phyloP scores from a whole-genome alignment of 1,140 invertebrate genomes.

The Drosophila pandora region DNA sequence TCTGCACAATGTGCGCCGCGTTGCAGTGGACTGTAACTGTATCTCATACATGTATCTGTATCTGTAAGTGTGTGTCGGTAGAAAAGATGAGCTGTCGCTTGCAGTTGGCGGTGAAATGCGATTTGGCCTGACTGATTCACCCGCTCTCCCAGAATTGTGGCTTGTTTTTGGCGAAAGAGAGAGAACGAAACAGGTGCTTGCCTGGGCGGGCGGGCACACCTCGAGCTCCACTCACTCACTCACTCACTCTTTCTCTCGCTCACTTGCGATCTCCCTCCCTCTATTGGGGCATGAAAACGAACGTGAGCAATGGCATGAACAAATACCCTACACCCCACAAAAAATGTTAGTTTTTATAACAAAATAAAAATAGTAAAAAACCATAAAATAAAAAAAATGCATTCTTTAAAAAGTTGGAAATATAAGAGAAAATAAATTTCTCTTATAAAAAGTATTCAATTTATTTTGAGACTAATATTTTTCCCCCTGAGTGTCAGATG shows the following conservation, averaged over 20 bases:
- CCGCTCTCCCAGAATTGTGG: constrained; percentile 8
- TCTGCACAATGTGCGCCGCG: neutral
- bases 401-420: no score
- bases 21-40: neutral
- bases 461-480: constrained; percentile 4
- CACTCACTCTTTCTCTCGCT: no score
- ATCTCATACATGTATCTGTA: neutral
- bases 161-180: neutral
- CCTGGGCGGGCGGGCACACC: constrained; percentile 3
- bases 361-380: no score
- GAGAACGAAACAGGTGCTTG: constrained; percentile 12
- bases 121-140: constrained; percentile 5
- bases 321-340: neutral
- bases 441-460: no score
- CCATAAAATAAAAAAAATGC: no score
- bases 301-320: constrained; percentile 7
- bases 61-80: constrained; percentile 3
- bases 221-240: neutral
- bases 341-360: no score
- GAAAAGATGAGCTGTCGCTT: constrained; percentile 16
- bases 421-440: no score
- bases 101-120: constrained; percentile 14
- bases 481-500: neutral
- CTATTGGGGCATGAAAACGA: constrained; percentile 28
- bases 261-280: neutral